Evolutionary conservation across 2,113 vertebrate species (phyloP).

Genomic region (Engraulis encrasicolus): DNA sequence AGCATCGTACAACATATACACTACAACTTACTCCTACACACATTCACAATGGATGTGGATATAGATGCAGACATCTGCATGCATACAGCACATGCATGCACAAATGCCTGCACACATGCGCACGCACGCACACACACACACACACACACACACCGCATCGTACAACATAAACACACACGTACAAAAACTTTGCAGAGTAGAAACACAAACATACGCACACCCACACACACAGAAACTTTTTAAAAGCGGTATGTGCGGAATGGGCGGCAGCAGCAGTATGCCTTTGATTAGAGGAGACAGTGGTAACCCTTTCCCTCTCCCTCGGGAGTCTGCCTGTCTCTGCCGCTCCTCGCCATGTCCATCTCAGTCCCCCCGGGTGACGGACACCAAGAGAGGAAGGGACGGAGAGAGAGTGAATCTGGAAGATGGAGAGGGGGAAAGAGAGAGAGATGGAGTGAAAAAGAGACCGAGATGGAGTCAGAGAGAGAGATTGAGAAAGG

Average conservation of each 20-base stretch:
- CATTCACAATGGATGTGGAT: background rate
- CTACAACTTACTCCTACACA: background rate
- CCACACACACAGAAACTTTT: slow-evolving; percentile 13
- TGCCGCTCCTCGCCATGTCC: slow-evolving; percentile 49
- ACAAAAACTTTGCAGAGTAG: background rate
- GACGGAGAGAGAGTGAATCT: slow-evolving; percentile 25
- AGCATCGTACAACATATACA: too few relatives aligned
- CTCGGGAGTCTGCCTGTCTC: slow-evolving; percentile 20
- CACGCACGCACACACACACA: background rate
- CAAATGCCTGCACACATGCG: background rate
- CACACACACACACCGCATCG: background rate
- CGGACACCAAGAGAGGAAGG: slow-evolving; percentile 59
- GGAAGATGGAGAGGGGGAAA: slow-evolving; percentile 23
- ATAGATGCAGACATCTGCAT: background rate
- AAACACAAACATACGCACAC: slow-evolving; percentile 16
- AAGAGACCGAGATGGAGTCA: background rate
- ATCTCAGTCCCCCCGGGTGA: slow-evolving; percentile 59
- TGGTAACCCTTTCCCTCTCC: slow-evolving; percentile 20
- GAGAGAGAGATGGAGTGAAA: background rate
- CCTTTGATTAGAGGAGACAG: slow-evolving; percentile 44
- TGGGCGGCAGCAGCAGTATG: slow-evolving; percentile 18
- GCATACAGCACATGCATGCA: background rate
- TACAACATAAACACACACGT: background rate
- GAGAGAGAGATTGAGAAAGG: background rate
- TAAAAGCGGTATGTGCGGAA: slow-evolving; percentile 5